Evolutionary conservation across 2,888 invertebrate species (phyloP).

Genomic region (Phortica okadai): DNA sequence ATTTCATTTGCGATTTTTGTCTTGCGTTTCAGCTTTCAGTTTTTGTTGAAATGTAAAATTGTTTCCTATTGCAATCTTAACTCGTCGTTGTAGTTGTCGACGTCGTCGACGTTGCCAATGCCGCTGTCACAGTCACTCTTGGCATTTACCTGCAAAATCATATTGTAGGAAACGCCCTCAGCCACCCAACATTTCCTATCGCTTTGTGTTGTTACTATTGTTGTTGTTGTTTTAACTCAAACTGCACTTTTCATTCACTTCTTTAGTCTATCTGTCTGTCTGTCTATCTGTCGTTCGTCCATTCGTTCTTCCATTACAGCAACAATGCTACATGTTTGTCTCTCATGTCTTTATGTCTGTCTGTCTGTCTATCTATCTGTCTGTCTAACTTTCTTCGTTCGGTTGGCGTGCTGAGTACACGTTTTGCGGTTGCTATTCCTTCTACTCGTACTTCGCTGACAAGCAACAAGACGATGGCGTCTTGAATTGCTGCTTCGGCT

Average conservation of each 20-base stretch:
- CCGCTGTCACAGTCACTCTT: not conserved
- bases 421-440: constrained; percentile 20
- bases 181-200: not conserved
- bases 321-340: constrained; percentile 2
- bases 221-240: constrained; percentile 23
- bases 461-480: not conserved
- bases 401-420: constrained; percentile 2
- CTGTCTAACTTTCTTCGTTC: constrained; percentile 2
- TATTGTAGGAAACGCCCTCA: not conserved
- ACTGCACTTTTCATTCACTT: not conserved
- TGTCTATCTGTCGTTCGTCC: not conserved
- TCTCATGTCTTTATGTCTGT: not conserved
- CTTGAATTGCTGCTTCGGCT: not conserved
- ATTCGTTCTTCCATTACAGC: not conserved
- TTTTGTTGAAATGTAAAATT: constrained; percentile 32
- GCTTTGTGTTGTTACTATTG: constrained; percentile 1
- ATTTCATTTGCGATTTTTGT: constrained; percentile 31
- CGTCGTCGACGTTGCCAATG: not conserved
- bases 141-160: not conserved
- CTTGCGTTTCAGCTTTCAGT: constrained; percentile 15
- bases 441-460: not conserved
- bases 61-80: constrained; percentile 31
- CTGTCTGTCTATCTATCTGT: constrained; percentile 17
- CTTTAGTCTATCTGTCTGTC: not conserved
- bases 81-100: too few species aligned